Evolutionary conservation across 2,113 vertebrate genomes (phyloP), one percentile per base, ranked within the genome.

Genomic region (Boulengeromyrus knoepffleri): DNA sequence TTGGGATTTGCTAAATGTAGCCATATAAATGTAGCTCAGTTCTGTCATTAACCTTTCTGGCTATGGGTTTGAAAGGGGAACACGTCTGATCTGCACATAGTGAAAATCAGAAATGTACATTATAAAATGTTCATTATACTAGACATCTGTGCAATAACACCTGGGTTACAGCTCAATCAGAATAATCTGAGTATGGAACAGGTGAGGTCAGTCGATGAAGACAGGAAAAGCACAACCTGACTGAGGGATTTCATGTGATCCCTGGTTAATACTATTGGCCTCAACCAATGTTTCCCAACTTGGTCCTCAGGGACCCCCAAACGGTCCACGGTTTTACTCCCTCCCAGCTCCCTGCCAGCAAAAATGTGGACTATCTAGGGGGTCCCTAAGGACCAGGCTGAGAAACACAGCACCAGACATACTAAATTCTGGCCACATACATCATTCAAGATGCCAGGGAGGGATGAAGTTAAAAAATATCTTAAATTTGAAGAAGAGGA

Each of bases 1-100:
- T 17, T 80, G 74, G 74, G 74, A 80, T 42, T 80, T 80, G 74
- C 74, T 80, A 80, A 80, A 80, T 80, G 74, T 42, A 77, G 74
- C 74, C 36, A 39, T 77, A 6, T 36, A 39, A 77, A 77, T 39
- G 36, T 80, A 42, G 74, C 74, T 80, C 15, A 42, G 36, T 36
- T 77, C 31, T 77, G 4, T 17, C 36, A 74, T 13, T 77, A 17
- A 31, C 31, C 74, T 80, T 42, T 42, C 36, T 80, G 74, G 31
- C 13, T 80, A 42, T 5, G 2, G 3, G 39, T 19, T 80, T 80
- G 15, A 42, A 17, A 80, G 36, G 62, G 31, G 74, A 80, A 6
- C 15, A 15, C 0, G 17, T 39, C 74, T 39, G 5, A 42, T 39
- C 15, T 17, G 74, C 36, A 39, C 74, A 42, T 42, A 42, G 31